Evolutionary conservation across 2,113 vertebrate genomes (phyloP).

Genomic region (rat (Rattus norvegicus)): DNA sequence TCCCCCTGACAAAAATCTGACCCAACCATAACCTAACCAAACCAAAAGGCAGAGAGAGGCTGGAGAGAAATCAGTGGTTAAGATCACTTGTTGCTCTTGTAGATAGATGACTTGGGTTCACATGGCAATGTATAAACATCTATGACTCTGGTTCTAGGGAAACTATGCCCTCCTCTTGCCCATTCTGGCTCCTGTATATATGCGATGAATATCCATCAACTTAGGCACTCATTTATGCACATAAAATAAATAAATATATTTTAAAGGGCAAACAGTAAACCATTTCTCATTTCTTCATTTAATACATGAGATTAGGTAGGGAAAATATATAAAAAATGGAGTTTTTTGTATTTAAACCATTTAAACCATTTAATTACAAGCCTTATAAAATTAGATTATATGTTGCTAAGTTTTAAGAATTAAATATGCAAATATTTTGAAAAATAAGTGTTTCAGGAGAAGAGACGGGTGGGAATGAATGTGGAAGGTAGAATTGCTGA

Average conservation of each 20-base stretch:
- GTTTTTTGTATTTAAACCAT: no score
- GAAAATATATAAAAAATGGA: background rate
- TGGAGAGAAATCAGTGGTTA: background rate
- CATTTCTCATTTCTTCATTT: slow-evolving; percentile 46
- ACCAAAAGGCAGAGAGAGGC: background rate
- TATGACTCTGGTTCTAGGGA: background rate
- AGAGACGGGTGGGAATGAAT: no score
- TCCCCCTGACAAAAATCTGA: no score
- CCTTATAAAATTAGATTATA: slow-evolving; percentile 20
- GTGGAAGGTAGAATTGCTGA: background rate
- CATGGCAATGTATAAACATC: background rate
- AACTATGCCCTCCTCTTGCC: no score
- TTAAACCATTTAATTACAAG: slow-evolving; percentile 43
- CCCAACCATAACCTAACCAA: background rate
- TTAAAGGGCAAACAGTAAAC: background rate
- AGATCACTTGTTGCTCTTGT: background rate
- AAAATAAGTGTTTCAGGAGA: background rate
- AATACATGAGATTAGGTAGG: background rate
- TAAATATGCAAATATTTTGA: background rate
- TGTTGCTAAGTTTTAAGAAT: slow-evolving; percentile 48
- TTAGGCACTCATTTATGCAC: background rate
- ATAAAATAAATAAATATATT: background rate
- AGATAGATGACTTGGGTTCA: background rate
- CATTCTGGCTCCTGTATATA: background rate
- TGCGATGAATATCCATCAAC: background rate